phyloP scores from a whole-genome alignment of 2,888 invertebrate genomes.

The Coleophora deauratella region DNA sequence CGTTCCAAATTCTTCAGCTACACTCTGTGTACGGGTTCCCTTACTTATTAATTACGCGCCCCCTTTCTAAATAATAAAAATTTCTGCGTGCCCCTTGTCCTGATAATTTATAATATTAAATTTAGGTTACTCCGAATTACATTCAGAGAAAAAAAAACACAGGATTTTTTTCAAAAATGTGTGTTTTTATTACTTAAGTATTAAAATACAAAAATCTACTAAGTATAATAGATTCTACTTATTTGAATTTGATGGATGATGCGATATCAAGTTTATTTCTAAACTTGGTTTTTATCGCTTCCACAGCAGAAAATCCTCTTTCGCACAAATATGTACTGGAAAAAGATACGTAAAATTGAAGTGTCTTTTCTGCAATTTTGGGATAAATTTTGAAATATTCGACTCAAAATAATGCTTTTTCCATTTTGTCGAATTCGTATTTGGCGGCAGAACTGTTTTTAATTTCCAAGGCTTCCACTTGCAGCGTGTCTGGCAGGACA shows the following conservation, averaged over 20 bases:
- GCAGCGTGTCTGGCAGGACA: constrained; percentile 9
- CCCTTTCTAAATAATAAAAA: background rate
- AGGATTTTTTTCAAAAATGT: background rate
- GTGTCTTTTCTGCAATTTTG: constrained; percentile 12
- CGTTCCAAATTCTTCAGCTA: no score
- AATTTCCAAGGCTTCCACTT: constrained; percentile 15
- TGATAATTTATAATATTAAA: background rate
- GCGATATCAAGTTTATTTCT: background rate
- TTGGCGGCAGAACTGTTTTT: constrained; percentile 15
- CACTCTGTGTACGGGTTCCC: no score
- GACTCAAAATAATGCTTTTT: constrained; percentile 13
- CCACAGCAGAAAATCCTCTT: constrained; percentile 6
- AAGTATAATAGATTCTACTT: background rate
- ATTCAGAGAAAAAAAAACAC: background rate
- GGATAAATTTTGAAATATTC: constrained; percentile 16
- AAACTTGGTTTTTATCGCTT: constrained; percentile 8
- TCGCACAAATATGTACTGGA: constrained; percentile 9
- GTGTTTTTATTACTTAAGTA: background rate
- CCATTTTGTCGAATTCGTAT: constrained; percentile 15
- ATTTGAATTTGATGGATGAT: background rate
- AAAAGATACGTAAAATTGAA: constrained; percentile 14
- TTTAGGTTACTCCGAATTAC: background rate
- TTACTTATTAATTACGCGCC: background rate
- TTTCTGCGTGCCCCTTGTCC: background rate
- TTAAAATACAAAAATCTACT: no score